phyloP scores from a whole-genome alignment of 2,888 invertebrate species.

The Acronicta aceris region DNA sequence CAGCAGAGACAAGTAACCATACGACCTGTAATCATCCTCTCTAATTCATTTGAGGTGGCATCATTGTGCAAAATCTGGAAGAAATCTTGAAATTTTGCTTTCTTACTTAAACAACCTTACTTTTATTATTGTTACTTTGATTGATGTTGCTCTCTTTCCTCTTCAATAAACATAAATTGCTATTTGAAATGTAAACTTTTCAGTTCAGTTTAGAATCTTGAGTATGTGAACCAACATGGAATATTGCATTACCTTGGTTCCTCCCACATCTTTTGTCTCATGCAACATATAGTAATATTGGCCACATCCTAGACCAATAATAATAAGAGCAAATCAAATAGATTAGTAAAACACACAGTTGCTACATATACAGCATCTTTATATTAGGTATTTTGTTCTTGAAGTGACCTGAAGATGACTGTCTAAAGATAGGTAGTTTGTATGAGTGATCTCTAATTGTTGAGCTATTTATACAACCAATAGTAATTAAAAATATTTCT shows the following conservation, averaged over 20 bases:
- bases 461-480: no score
- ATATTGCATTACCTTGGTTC: constrained; percentile 18
- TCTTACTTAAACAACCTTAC: constrained; percentile 39
- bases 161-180: constrained; percentile 29
- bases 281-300: constrained; percentile 4
- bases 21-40: constrained; percentile 41
- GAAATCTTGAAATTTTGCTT: constrained; percentile 21
- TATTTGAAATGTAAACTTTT: constrained; percentile 6
- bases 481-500: not conserved
- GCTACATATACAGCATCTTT: constrained; percentile 10
- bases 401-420: not conserved
- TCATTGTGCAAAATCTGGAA: constrained; percentile 25
- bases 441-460: not conserved
- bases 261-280: constrained; percentile 23
- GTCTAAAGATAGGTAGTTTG: not conserved
- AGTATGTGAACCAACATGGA: not conserved
- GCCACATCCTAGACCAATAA: constrained; percentile 23
- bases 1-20: constrained; percentile 29
- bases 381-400: constrained; percentile 10
- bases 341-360: constrained; percentile 29
- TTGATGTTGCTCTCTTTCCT: constrained; percentile 33
- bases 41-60: constrained; percentile 42
- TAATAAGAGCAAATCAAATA: constrained; percentile 26
- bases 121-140: constrained; percentile 30
- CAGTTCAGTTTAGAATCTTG: not conserved